Evolutionary conservation across 2,113 vertebrate species (phyloP).

Genomic region (Pica pica): DNA sequence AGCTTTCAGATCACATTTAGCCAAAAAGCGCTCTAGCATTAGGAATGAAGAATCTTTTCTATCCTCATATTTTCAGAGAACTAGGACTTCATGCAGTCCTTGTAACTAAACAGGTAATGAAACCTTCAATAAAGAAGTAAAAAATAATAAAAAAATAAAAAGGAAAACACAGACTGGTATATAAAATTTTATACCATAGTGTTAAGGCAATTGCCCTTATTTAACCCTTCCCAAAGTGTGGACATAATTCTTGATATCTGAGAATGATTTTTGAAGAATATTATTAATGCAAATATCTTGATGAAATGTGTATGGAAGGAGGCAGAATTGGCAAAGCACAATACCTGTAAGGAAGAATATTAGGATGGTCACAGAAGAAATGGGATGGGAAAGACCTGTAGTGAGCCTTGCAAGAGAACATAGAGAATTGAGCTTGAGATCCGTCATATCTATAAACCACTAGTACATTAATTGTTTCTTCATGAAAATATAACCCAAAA

Average conservation of each 20-base stretch:
- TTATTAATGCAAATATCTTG: background rate
- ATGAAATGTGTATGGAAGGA: background rate
- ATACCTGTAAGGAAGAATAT: background rate
- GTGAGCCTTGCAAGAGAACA: background rate
- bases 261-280: background rate
- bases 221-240: background rate
- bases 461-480: background rate
- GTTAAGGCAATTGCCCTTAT: background rate
- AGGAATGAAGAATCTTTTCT: background rate
- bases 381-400: background rate
- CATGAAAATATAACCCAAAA: background rate
- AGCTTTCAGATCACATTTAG: background rate
- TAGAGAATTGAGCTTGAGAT: background rate
- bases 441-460: background rate
- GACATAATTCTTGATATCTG: background rate
- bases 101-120: background rate
- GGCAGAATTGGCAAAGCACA: background rate
- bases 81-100: background rate
- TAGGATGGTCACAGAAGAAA: background rate
- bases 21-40: background rate
- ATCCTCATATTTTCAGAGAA: background rate
- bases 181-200: background rate
- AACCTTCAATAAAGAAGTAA: background rate
- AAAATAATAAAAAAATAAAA: background rate
- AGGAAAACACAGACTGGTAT: background rate